Conservation (phyloP, 1,140 invertebrate species). For the Drosophila suzukii region DNA sequence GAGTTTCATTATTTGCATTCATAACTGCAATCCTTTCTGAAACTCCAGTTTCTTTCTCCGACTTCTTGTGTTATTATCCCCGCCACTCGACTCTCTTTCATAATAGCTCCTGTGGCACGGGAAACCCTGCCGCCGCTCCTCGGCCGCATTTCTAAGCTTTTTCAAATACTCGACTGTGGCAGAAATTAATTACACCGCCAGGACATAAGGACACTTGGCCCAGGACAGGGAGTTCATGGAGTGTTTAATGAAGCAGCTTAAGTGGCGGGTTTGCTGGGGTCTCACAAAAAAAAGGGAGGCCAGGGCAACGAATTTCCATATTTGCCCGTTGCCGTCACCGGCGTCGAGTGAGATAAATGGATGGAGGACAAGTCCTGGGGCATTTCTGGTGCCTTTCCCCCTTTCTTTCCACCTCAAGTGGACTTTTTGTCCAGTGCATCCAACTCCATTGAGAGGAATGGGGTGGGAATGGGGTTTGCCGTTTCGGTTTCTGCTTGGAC, state of each 20-base stretch:
- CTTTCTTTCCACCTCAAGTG: conserved; percentile 44
- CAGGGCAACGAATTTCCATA: conserved; percentile 65
- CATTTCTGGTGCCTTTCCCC: conserved; percentile 7
- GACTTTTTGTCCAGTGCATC: conserved; percentile 37
- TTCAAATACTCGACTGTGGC: conserved; percentile 60
- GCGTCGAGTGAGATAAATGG: conserved; percentile 74
- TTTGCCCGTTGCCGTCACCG: conserved; percentile 40
- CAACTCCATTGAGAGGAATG: conserved; percentile 39
- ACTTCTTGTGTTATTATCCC: conserved; percentile 23
- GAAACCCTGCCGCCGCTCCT: conserved; percentile 9
- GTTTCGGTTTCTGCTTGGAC: conserved; percentile 25
- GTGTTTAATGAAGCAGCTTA: conserved; percentile 77
- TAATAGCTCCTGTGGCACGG: conserved; percentile 42
- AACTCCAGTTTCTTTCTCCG: conserved; percentile 2
- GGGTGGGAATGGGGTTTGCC: background rate
- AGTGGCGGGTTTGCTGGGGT: conserved; percentile 19
- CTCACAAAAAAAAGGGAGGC: conserved; percentile 27
- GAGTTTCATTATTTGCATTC: conserved; percentile 6
- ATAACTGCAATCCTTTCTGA: background rate
- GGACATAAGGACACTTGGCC: conserved; percentile 63
- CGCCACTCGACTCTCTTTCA: conserved; percentile 35
- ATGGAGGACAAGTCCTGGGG: conserved; percentile 47
- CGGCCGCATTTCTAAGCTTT: conserved; percentile 46
- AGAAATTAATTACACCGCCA: conserved; percentile 72
- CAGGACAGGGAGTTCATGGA: conserved; percentile 49